Evolutionary conservation across 2,888 invertebrate species (phyloP), one percentile per base, ranked within the genome.

Genomic region (Tortrix viridana): DNA sequence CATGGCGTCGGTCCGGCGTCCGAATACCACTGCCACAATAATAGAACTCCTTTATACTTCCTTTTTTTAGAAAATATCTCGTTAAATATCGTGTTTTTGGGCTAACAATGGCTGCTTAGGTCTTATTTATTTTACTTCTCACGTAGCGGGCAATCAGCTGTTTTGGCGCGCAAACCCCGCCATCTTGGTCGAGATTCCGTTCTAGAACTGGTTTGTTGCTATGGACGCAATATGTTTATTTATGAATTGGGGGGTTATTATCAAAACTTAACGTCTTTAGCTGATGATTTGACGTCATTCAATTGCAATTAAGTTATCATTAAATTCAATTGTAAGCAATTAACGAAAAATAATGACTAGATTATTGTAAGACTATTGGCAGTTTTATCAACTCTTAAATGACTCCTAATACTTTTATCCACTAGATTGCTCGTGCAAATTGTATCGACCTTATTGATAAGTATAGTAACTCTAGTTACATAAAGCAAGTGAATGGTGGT

Each of bases 71-170:
- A 26, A 69, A 69, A 71, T 67, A 65, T 70, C 68, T 71, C 65
- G 69, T 72, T 69, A 69, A 69, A 73, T 69, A 69, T 69, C 70
- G 47, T 68, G 70, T 73, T 70, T 74, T 69, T 69, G 61, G 49
- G 68, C 38, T 48, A 66, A 74, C 72, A 73, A 74, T 71, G 50
- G 46, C 5, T 22, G 47, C 54, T 69, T 71, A 69, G 54, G 64
- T 64, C 22, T 38, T 43, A 37, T 60, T 38, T 43, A 37, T 60
- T 66, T 48, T 48, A 50, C 58, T 60, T 65, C 70, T 71, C 72
- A 71, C 72, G 62, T 62, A 70, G 67, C 60, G 71, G 14, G 19
- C 56, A 46, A 62, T 70, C 77, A 77, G 77, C 76, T 77, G 77
- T 74, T 75, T 76, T 72, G 72, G 75, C 76, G 76, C 66, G 74